A percentile compares a stretch with the other conserved stretches of the same genome.
These are phyloP conservation scores for Lagopus muta DNA, from an alignment of 2,113 vertebrate species.

Conservation along the genomic window DNA sequence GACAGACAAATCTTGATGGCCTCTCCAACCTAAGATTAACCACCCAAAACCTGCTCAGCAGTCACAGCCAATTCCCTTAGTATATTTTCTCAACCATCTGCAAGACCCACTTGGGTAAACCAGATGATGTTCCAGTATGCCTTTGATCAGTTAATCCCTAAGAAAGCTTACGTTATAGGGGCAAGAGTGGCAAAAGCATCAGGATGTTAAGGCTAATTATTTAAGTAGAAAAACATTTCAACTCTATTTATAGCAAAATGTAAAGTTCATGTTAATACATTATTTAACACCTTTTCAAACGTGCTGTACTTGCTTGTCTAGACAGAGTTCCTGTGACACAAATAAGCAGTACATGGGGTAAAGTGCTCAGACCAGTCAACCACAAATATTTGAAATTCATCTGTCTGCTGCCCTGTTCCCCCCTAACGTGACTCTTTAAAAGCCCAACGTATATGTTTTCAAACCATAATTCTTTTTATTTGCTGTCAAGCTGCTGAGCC, in stretches of 20 bases:
- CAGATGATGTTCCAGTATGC: neutral
- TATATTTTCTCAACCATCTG: neutral
- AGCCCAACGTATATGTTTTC: neutral
- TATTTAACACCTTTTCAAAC: neutral
- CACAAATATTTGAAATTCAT: neutral
- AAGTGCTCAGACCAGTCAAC: neutral
- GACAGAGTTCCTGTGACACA: neutral
- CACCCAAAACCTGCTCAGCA: neutral
- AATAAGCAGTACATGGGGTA: neutral
- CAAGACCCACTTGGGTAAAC: neutral
- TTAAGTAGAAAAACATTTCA: neutral
- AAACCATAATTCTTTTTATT: conserved; percentile 32
- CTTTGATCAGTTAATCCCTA: neutral
- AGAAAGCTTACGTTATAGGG: neutral
- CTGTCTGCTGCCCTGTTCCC: neutral
- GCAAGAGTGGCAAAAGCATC: neutral
- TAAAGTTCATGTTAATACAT: neutral
- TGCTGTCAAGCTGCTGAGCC: conserved; percentile 27
- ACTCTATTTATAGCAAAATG: neutral
- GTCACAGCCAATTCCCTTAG: neutral
- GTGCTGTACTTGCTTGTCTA: neutral
- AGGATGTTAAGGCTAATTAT: neutral
- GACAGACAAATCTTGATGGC: neutral
- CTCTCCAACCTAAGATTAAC: neutral
- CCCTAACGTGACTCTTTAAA: neutral